phyloP scores from a whole-genome alignment of 1,140 invertebrate genomes.

The Leptinotarsa undecemlineata region DNA sequence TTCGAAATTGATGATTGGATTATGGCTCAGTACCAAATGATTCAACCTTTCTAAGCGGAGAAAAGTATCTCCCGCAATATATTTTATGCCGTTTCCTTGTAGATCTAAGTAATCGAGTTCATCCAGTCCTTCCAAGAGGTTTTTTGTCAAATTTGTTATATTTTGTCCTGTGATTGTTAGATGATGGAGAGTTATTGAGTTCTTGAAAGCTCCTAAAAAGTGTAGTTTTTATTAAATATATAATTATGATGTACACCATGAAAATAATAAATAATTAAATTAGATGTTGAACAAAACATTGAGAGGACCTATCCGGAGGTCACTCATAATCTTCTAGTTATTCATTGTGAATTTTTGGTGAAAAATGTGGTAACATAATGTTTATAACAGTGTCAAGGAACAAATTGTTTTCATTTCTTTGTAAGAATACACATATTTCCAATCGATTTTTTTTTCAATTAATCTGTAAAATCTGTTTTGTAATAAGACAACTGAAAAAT shows the following conservation, averaged over 20 bases:
- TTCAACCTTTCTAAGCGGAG: conserved; percentile 4
- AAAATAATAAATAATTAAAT: background rate
- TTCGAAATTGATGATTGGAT: conserved; percentile 7
- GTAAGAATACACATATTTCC: too few relatives aligned
- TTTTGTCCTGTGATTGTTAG: conserved; percentile 15
- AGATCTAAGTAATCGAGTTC: conserved; percentile 16
- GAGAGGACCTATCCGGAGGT: too few relatives aligned
- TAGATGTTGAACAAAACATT: too few relatives aligned
- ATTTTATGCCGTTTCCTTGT: background rate
- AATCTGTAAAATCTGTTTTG: too few relatives aligned
- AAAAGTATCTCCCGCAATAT: conserved; percentile 6
- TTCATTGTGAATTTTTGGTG: too few relatives aligned
- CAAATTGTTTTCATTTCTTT: too few relatives aligned
- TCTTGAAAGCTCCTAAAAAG: conserved; percentile 20
- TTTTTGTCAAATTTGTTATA: conserved; percentile 7
- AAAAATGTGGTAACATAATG: too few relatives aligned
- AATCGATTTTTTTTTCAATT: too few relatives aligned
- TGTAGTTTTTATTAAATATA: background rate
- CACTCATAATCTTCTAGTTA: too few relatives aligned
- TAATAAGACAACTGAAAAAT: too few relatives aligned
- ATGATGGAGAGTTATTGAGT: conserved; percentile 1
- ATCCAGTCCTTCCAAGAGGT: conserved; percentile 13
- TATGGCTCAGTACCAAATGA: conserved; percentile 17
- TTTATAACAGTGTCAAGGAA: too few relatives aligned
- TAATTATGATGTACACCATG: background rate